phyloP scores from a whole-genome alignment of 1,140 invertebrate species.

The Heterodera schachtii region DNA sequence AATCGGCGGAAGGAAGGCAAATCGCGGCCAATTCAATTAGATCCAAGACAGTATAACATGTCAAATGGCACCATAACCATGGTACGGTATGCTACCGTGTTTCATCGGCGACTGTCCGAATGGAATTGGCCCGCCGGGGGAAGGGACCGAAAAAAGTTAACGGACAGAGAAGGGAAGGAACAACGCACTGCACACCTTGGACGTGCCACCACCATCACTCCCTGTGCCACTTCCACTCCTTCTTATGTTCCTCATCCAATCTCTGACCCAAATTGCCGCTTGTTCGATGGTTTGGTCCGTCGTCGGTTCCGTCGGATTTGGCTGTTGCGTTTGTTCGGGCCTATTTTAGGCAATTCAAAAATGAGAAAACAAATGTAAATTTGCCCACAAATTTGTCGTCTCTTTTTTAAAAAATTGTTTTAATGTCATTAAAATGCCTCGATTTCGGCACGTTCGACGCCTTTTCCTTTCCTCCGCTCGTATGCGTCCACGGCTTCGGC shows the following conservation, averaged over 20 bases:
- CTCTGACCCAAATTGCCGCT: slow-evolving; percentile 40
- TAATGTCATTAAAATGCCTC: background rate
- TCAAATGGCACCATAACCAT: too few species aligned
- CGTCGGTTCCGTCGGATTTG: slow-evolving; percentile 5
- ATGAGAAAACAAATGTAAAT: background rate
- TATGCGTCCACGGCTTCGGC: slow-evolving; percentile 24
- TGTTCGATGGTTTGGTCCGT: slow-evolving; percentile 36
- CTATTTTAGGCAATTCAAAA: slow-evolving; percentile 24
- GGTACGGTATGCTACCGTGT: too few species aligned
- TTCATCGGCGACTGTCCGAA: background rate
- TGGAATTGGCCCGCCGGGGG: background rate
- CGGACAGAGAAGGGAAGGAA: background rate
- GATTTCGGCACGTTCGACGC: background rate
- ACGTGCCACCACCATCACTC: background rate
- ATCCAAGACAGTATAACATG: too few species aligned
- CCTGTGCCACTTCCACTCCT: background rate
- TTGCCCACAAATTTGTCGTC: too few species aligned
- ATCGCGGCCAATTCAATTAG: too few species aligned
- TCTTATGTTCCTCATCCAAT: background rate
- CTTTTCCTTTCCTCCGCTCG: slow-evolving; percentile 12
- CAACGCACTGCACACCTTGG: slow-evolving; percentile 11
- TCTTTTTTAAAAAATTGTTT: background rate
- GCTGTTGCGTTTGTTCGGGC: slow-evolving; percentile 18
- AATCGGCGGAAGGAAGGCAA: too few species aligned
- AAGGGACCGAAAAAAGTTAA: background rate